A percentile compares a stretch with the other conserved stretches of the same genome.
Evolutionary conservation across 2,113 vertebrate genomes (phyloP).

Genomic region (Rhabdornis inornatus): DNA sequence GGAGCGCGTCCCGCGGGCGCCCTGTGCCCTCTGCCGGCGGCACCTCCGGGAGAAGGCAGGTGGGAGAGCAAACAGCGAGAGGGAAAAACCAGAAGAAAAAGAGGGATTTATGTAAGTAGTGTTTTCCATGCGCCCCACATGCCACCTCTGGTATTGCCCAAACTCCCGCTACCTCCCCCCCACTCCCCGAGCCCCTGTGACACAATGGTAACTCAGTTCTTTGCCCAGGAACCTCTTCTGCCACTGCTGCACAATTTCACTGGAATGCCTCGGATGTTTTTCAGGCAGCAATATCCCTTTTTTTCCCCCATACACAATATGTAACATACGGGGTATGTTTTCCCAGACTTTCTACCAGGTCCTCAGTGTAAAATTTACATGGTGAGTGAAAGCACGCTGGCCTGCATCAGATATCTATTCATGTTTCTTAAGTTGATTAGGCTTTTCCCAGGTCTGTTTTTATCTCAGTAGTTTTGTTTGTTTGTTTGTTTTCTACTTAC

Average conservation of each 20-base stretch:
- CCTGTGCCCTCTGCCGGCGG: conserved; percentile 11
- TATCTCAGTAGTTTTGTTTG: background rate
- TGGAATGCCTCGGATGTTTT: background rate
- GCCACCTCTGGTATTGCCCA: no score
- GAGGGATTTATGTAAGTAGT: rapidly evolving
- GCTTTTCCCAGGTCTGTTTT: background rate
- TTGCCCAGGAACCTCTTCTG: no score
- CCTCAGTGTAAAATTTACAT: background rate
- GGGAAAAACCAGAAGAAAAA: rapidly evolving
- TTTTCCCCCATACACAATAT: no score
- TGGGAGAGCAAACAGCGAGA: rapidly evolving
- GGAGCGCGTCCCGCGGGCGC: background rate
- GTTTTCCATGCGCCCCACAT: rapidly evolving
- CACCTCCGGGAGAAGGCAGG: no score
- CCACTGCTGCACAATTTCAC: no score
- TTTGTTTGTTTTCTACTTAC: background rate
- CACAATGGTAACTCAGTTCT: background rate
- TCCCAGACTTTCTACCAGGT: background rate
- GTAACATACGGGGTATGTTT: rapidly evolving
- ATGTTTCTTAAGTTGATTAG: background rate
- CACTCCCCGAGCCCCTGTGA: background rate
- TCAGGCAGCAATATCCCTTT: background rate
- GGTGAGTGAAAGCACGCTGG: background rate
- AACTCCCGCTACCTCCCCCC: background rate
- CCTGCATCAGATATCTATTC: background rate